These are phyloP conservation scores for Mermis nigrescens DNA, from an alignment of 2,888 invertebrate genomes.

Conservation along the genomic window DNA sequence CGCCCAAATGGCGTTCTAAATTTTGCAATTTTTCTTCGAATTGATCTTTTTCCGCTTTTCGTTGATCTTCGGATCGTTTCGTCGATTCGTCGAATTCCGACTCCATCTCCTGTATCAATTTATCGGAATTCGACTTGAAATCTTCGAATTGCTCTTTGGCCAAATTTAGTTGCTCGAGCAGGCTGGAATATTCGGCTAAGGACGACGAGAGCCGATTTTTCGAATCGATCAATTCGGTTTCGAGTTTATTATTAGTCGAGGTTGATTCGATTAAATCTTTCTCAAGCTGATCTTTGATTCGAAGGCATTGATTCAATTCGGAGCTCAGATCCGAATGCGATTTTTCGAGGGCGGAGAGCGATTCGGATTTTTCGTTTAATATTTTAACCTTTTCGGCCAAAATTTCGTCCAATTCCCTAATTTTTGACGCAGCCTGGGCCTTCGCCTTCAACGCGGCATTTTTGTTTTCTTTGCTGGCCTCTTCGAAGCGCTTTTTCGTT, in stretches of 20 bases:
- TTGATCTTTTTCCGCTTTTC: neutral
- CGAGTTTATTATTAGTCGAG: slow-evolving; percentile 25
- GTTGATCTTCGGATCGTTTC: neutral
- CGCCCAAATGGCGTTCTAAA: neutral
- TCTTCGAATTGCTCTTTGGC: too few species aligned
- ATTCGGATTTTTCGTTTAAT: neutral
- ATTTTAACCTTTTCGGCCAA: neutral
- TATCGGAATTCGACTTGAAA: neutral
- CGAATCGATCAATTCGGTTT: slow-evolving; percentile 9
- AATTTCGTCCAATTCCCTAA: neutral
- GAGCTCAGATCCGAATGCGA: neutral
- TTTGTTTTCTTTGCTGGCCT: too few species aligned
- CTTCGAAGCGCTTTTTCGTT: too few species aligned
- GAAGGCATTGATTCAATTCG: neutral
- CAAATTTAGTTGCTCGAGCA: too few species aligned
- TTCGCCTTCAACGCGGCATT: neutral
- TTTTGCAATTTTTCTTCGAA: neutral
- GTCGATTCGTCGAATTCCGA: neutral
- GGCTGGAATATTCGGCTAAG: too few species aligned
- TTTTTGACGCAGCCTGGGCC: neutral
- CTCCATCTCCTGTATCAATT: neutral
- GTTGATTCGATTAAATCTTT: slow-evolving; percentile 7
- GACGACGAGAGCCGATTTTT: slow-evolving; percentile 9
- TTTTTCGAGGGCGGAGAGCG: neutral
- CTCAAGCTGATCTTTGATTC: neutral